phyloP scores from a whole-genome alignment of 2,113 vertebrate species.

The Octodon degus region DNA sequence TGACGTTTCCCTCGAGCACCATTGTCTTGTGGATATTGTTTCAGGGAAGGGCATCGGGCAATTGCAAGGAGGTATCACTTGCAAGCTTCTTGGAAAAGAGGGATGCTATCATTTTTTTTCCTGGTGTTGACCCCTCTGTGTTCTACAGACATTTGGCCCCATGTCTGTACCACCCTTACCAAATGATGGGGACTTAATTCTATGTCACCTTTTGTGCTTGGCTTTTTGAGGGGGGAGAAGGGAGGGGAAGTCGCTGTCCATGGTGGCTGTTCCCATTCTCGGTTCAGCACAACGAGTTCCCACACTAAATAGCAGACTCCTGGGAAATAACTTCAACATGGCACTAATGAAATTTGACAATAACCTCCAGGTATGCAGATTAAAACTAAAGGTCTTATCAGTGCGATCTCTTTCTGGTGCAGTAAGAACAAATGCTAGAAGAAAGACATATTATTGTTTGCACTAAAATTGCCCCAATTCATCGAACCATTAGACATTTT shows the following conservation, averaged over 20 bases:
- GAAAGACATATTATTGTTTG: constrained; percentile 35
- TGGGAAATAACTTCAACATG: constrained; percentile 12
- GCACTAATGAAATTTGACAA: background rate
- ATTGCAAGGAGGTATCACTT: background rate
- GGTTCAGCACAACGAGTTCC: background rate
- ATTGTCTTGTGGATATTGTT: constrained; percentile 1
- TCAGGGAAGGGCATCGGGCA: background rate
- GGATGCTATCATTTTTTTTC: background rate
- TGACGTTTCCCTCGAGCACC: background rate
- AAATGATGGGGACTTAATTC: background rate
- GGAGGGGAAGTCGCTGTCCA: constrained; percentile 59
- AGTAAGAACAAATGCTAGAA: constrained; percentile 39
- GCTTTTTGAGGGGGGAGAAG: background rate
- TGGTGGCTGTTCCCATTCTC: background rate
- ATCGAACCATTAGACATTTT: constrained; percentile 23
- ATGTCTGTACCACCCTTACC: constrained; percentile 5
- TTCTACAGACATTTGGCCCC: background rate
- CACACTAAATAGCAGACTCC: background rate
- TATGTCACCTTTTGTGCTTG: background rate
- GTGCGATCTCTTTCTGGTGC: background rate
- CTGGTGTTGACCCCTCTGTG: background rate
- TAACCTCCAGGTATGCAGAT: background rate
- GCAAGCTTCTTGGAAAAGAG: constrained; percentile 22
- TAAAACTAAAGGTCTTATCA: constrained; percentile 39
- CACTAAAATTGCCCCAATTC: background rate